Percentiles rank a stretch among this genome's conserved stretches.
These are phyloP conservation scores for Sympetrum striolatum DNA, from an alignment of 2,888 invertebrate species.

Conservation along the genomic window DNA sequence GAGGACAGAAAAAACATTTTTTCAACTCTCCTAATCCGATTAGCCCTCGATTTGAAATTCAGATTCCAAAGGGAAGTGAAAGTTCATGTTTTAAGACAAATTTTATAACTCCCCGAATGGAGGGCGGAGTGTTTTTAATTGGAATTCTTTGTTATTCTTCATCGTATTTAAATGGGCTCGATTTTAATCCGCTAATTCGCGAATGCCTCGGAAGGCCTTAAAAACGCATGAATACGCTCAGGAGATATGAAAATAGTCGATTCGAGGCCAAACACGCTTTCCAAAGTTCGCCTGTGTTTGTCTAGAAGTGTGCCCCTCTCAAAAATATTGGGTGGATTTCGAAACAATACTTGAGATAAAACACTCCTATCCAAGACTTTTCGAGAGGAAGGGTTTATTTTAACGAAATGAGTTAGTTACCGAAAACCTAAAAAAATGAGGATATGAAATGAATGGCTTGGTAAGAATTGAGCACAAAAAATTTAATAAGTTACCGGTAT, in stretches of 20 bases:
- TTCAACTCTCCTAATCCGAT: constrained; percentile 8
- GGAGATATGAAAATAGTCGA: neutral
- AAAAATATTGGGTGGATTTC: neutral
- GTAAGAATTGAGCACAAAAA: too few relatives aligned
- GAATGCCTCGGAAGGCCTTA: neutral
- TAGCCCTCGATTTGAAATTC: neutral
- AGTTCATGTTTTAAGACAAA: constrained; percentile 20
- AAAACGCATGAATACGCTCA: neutral
- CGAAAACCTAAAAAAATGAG: too few relatives aligned
- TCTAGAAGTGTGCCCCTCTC: neutral
- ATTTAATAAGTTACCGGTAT: too few relatives aligned
- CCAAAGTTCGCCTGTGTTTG: neutral
- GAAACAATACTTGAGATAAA: too few relatives aligned
- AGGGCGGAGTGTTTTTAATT: neutral
- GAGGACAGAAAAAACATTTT: neutral
- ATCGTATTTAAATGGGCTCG: neutral
- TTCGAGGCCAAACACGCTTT: neutral
- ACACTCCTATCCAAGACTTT: too few relatives aligned
- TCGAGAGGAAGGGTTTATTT: too few relatives aligned
- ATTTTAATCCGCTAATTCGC: neutral
- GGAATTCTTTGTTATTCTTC: neutral
- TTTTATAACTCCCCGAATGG: neutral
- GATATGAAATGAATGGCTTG: too few relatives aligned
- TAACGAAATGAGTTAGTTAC: too few relatives aligned
- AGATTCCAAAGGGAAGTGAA: constrained; percentile 3